phyloP scores from a whole-genome alignment of 2,888 invertebrate species.

The Eumerus sabulonum region DNA sequence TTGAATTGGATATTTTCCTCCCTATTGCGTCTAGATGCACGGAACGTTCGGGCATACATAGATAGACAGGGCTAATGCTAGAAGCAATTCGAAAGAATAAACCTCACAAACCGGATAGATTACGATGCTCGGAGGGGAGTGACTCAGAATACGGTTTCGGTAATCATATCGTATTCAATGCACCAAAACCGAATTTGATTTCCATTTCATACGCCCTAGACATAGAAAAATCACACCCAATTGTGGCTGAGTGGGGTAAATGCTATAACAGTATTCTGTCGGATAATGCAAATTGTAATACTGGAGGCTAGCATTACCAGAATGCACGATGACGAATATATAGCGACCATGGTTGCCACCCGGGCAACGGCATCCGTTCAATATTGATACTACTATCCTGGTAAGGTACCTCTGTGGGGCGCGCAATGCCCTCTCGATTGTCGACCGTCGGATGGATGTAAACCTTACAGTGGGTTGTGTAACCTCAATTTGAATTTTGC shows the following conservation, averaged over 20 bases:
- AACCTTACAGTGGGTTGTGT: constrained; percentile 47
- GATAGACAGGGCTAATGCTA: constrained; percentile 27
- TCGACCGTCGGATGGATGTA: too few species aligned
- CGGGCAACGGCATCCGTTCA: too few species aligned
- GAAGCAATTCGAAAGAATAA: constrained; percentile 49
- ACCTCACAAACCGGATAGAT: constrained; percentile 3
- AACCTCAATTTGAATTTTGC: constrained; percentile 64
- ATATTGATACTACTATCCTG: too few species aligned
- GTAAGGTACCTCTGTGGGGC: too few species aligned
- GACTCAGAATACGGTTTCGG: constrained; percentile 50
- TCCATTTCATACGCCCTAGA: constrained; percentile 39
- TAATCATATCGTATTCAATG: constrained; percentile 65
- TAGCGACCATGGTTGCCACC: too few species aligned
- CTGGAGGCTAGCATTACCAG: constrained; percentile 10
- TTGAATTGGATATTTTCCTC: constrained; percentile 4
- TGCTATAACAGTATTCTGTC: constrained; percentile 58
- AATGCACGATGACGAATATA: constrained; percentile 60
- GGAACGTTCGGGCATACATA: constrained; percentile 16
- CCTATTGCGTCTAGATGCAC: constrained; percentile 8
- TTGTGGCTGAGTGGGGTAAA: neutral
- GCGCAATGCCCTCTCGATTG: too few species aligned
- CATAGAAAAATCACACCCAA: constrained; percentile 22
- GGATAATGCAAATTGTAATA: constrained; percentile 60
- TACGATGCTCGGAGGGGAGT: too few species aligned
- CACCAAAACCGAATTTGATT: constrained; percentile 60